phyloP scores from a whole-genome alignment of 2,113 vertebrate species.

The Falcunculus frontatus region DNA sequence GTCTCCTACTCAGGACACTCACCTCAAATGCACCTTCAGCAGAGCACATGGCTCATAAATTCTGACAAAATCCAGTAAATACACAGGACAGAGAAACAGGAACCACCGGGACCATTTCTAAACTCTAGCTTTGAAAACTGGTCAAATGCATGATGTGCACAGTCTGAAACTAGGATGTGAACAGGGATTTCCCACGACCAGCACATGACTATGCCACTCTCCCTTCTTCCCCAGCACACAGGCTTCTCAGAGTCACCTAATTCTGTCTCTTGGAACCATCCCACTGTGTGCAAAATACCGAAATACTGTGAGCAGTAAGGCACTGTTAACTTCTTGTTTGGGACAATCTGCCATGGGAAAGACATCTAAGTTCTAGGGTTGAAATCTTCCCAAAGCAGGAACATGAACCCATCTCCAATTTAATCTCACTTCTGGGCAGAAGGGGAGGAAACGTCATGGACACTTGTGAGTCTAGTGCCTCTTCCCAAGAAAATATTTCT shows the following conservation, averaged over 20 bases:
- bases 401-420: neutral
- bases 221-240: neutral
- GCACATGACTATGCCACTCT: rapidly evolving
- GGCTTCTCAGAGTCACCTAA: neutral
- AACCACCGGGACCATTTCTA: neutral
- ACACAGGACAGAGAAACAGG: neutral
- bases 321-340: neutral
- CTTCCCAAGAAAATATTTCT: neutral
- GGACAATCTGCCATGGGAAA: neutral
- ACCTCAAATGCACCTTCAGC: neutral
- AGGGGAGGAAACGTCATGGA: neutral
- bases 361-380: neutral
- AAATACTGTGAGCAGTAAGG: neutral
- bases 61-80: neutral
- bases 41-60: neutral
- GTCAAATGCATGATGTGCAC: rapidly evolving
- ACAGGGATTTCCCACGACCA: neutral
- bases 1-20: neutral
- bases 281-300: neutral
- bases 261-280: neutral
- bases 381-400: neutral
- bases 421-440: neutral
- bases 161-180: neutral
- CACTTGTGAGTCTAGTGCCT: neutral
- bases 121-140: neutral